Evolutionary conservation across 35 echinoderm and acorn worm genomes (phyloP), one percentile per base, ranked within the genome.

Genomic region (Acanthaster planci): DNA sequence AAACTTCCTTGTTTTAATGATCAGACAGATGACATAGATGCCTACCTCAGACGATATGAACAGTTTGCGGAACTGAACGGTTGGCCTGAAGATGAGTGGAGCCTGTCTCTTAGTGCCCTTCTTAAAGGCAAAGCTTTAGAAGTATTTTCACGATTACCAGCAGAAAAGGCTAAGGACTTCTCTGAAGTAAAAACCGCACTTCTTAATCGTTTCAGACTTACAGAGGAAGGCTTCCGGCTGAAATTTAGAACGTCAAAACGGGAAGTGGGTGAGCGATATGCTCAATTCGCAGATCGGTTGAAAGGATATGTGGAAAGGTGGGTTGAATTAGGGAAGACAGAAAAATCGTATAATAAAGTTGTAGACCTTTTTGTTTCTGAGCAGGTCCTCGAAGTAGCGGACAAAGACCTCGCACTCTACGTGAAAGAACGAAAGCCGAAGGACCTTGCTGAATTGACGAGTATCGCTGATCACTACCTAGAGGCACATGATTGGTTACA

Each of bases 61-160:
- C 51, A 78, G 0, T 82, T 84, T 84, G 87, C 87, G 16, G 53
- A 30, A 22, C 30, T 78, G n/a, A 39, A 76, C 40, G 22, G 57
- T n/a, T 90, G 87, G 87, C 57, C 83, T n/a, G 42, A 51, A 51
- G 26, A 32, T 27, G 67, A 78, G 15, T 90, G 87, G 87, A 80
- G 79, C 67, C 83, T 80, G 6, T 39, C 81, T 19, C 38, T 87
- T 22, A 83, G 80, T 47, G 67, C 85, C 19, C 38, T 91, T n/a
- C 22, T 95, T 2, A 91, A 88, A 30, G 93, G 88, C 2, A 80
- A 86, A 50, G 80, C 89, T 18, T 80, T 95, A 38, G 76, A 91
- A 21, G 84, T 91, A 18, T 85, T 91, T 64, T 87, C 93, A 2
- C 55, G 89, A 26, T 34, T 88, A 30, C 8, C 85, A 30, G 85